Evolutionary conservation across 2,113 vertebrate species (phyloP).

Genomic region (Gymnocephalus cernua): DNA sequence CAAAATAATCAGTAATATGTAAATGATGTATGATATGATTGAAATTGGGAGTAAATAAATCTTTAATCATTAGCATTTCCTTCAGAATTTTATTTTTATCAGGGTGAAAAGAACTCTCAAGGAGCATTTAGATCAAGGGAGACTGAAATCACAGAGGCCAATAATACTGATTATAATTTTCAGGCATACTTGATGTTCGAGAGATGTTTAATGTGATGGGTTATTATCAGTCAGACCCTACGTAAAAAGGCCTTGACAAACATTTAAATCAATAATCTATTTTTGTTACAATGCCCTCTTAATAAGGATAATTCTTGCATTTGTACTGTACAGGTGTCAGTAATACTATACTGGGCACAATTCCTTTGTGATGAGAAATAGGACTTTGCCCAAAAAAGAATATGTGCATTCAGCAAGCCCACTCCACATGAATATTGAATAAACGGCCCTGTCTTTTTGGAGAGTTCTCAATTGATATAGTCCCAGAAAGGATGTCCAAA

Average conservation of each 20-base stretch:
- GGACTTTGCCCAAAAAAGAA: background rate
- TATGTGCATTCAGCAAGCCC: background rate
- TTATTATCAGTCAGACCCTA: background rate
- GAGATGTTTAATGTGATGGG: slow-evolving; percentile 19
- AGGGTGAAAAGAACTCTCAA: background rate
- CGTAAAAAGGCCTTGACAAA: no score
- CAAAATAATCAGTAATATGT: background rate
- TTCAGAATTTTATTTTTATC: background rate
- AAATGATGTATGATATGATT: background rate
- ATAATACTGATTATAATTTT: background rate
- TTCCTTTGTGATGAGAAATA: background rate
- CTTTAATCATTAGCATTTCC: background rate
- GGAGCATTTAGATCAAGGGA: no score
- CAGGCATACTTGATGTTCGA: background rate
- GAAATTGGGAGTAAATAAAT: no score
- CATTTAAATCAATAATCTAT: background rate
- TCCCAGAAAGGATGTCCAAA: slow-evolving; percentile 1
- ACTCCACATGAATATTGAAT: background rate
- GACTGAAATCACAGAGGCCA: background rate
- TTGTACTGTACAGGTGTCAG: background rate
- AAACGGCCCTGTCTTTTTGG: background rate
- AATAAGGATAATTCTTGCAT: background rate
- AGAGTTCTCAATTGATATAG: background rate
- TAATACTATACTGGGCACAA: background rate
- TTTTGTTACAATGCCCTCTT: background rate